Evolutionary conservation across 2,797 vertebrate genomes (phyloP).

Genomic region (Muscicapa striata): DNA sequence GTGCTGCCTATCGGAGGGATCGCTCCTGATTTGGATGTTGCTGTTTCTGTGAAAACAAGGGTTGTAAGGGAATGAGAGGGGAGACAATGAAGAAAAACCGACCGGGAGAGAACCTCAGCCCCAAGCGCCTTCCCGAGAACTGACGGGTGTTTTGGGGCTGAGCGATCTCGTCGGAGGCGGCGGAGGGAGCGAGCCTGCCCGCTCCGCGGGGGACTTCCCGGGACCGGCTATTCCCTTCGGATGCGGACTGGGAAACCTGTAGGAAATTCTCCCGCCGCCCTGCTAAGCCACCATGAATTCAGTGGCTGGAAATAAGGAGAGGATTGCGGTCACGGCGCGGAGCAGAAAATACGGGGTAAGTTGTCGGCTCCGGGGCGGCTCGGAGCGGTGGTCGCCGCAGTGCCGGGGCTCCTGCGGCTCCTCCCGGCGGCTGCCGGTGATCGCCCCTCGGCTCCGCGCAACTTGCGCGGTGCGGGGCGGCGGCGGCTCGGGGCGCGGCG

Average conservation of each 20-base stretch:
- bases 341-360: conserved; percentile 95
- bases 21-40: conserved; percentile 11
- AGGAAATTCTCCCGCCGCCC: conserved; percentile 7
- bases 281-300: conserved; percentile 84
- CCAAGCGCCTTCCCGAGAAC: conserved; percentile 1
- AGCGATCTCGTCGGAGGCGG: conserved; percentile 9
- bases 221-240: conserved; percentile 47
- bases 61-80: conserved; percentile 31
- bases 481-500: background rate
- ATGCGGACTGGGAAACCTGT: conserved; percentile 61
- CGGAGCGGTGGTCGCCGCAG: background rate
- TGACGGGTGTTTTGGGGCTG: conserved; percentile 36
- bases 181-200: background rate
- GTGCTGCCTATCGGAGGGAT: background rate
- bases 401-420: background rate
- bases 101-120: conserved; percentile 3
- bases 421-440: background rate
- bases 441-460: background rate
- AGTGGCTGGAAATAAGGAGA: conserved; percentile 92
- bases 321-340: conserved; percentile 83
- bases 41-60: background rate
- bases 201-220: background rate
- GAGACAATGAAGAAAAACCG: conserved; percentile 64
- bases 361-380: conserved; percentile 11
- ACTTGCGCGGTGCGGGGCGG: background rate